A percentile compares a stretch with the other conserved stretches of the same genome.
These are phyloP conservation scores for Channa striata DNA, from an alignment of 2,797 vertebrate genomes.

Conservation along the genomic window DNA sequence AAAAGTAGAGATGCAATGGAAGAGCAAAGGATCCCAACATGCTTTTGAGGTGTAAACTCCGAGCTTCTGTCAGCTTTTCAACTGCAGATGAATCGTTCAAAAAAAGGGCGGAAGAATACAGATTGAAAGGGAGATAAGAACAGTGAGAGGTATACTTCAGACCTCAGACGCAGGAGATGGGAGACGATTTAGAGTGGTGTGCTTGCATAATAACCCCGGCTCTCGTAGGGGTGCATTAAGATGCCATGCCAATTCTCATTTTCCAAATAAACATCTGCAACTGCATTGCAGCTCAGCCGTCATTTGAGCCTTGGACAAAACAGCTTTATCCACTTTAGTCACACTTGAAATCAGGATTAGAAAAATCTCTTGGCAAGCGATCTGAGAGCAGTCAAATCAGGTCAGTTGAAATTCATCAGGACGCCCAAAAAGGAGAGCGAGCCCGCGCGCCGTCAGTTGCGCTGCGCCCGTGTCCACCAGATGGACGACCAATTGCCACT, in stretches of 20 bases:
- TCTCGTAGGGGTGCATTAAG: constrained; percentile 29
- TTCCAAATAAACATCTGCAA: constrained; percentile 65
- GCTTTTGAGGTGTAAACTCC: constrained; percentile 23
- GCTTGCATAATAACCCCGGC: constrained; percentile 54
- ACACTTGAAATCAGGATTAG: constrained; percentile 80
- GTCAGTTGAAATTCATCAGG: constrained; percentile 68
- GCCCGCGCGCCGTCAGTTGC: constrained; percentile 48
- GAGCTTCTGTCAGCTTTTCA: constrained; percentile 21
- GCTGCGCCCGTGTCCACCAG: constrained; percentile 55
- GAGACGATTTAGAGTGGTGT: constrained; percentile 54
- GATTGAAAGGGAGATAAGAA: constrained; percentile 22
- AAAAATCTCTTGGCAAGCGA: constrained; percentile 72
- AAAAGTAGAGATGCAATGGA: constrained; percentile 5
- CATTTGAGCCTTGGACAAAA: constrained; percentile 72
- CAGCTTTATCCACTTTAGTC: constrained; percentile 79
- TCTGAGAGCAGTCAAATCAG: constrained; percentile 73
- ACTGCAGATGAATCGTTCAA: constrained; percentile 4
- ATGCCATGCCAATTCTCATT: constrained; percentile 56
- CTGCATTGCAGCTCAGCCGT: constrained; percentile 52
- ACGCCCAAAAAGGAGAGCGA: constrained; percentile 54
- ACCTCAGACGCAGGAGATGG: constrained; percentile 52
- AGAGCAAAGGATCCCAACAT: constrained; percentile 10
- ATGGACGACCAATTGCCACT: constrained; percentile 67
- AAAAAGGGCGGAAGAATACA: constrained; percentile 15
- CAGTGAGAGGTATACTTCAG: constrained; percentile 18